A percentile compares a stretch with the other conserved stretches of the same genome.
These are phyloP conservation scores for Antechinus stuartii DNA, from an alignment of 2,113 vertebrate species.

Conservation along the genomic window DNA sequence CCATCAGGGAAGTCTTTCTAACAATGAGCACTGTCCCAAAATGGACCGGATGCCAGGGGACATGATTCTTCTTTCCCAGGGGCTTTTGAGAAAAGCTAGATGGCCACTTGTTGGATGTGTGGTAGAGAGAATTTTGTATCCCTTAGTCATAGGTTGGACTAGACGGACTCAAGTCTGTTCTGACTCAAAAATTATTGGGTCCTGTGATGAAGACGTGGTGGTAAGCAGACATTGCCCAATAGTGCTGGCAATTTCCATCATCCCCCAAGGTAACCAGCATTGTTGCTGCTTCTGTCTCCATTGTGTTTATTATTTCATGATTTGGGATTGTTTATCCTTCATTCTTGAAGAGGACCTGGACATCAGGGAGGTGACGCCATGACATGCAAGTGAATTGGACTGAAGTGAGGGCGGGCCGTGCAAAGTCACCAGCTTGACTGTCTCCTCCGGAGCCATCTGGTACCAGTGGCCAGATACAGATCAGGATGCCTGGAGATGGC, in stretches of 20 bases:
- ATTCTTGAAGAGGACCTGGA: too few species aligned
- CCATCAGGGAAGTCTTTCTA: not conserved
- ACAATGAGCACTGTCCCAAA: not conserved
- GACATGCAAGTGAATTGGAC: too few species aligned
- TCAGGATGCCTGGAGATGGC: too few species aligned
- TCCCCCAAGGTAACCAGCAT: not conserved
- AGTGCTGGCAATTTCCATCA: not conserved
- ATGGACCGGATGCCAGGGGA: not conserved
- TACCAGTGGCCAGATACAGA: too few species aligned
- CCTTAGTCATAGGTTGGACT: not conserved
- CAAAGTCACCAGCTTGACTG: too few species aligned
- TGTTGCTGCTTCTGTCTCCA: not conserved
- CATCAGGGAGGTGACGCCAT: too few species aligned
- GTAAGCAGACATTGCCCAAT: not conserved
- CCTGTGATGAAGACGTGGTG: not conserved
- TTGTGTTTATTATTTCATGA: not conserved
- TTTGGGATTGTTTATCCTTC: too few species aligned
- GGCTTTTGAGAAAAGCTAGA: not conserved
- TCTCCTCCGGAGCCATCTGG: too few species aligned
- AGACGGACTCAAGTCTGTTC: not conserved
- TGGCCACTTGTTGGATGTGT: not conserved
- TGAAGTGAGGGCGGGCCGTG: too few species aligned
- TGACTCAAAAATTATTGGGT: not conserved
- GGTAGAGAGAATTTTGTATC: not conserved
- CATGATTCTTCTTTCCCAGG: not conserved